Evolutionary conservation across 1,140 invertebrate genomes (phyloP), one percentile per base, ranked within the genome.

Genomic region (Drosophila seguyi): DNA sequence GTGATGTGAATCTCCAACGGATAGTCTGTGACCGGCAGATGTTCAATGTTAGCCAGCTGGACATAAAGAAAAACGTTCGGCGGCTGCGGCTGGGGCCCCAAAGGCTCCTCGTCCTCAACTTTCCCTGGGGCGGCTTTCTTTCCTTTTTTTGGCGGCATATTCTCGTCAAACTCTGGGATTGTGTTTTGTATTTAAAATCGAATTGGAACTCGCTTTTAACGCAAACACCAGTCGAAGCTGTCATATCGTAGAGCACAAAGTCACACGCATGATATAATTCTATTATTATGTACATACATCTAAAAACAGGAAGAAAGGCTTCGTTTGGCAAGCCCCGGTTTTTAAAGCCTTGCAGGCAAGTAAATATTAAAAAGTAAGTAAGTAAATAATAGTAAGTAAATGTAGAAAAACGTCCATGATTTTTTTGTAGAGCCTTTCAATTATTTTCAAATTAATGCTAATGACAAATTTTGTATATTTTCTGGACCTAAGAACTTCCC

Each of bases 21-120:
- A 36, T 72, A 27, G 13, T 5, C 16, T 2, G 69, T 31, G 10
- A 10, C 0, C 0, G 69, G 69, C 67, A 72, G 44, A 18, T 27
- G 36, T 1, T 14, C 29, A 5, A 88, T 50, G 0, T 8, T 3
- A 1, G 76, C 67, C 29, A 87, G 61, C 27, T 87, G 83, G 0
- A 87, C 13, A 36, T 87, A 87, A 8, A 87, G 63, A 50, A 87
- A 87, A 18, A 87, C 63, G 50, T 87, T 87, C 0, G 83, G 83
- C 8, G 83, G 72, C 34, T 42, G 60, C 5, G 83, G 79, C 10
- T 41, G 48, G 18, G 8, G 13, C 1, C 11, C 13, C 4, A 22
- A 16, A 8, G 11, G 0, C 31, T 34, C 34, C 11, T 65, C 65
- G 13, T 66, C 27, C 6, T 71, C 27, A 25, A 34, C 31, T n/a